Percentiles rank a stretch among this genome's conserved stretches.
phyloP scores from a whole-genome alignment of 2,888 invertebrate genomes.

The Eilema caniola region DNA sequence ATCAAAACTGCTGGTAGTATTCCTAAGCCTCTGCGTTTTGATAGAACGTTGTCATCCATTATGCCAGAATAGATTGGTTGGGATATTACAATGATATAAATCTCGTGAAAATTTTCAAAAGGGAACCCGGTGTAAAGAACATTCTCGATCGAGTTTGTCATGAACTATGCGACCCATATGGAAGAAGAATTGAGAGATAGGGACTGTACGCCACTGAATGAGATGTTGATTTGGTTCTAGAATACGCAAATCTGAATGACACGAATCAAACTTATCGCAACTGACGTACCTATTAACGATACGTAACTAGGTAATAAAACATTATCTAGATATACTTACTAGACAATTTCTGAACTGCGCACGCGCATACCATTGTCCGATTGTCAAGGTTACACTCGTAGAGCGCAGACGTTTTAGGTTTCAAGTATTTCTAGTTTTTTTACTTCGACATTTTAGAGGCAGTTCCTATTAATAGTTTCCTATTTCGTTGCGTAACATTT shows the following conservation, averaged over 20 bases:
- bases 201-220: too few relatives aligned
- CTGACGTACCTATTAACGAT: not conserved
- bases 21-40: not conserved
- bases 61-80: too few relatives aligned
- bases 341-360: not conserved
- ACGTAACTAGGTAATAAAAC: not conserved
- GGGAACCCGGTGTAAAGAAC: too few relatives aligned
- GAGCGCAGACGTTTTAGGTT: not conserved
- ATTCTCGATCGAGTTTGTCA: too few relatives aligned
- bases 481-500: not conserved
- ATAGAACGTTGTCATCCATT: too few relatives aligned
- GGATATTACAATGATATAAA: too few relatives aligned
- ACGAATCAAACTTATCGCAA: not conserved
- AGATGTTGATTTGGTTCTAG: too few relatives aligned
- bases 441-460: not conserved
- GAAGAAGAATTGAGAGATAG: too few relatives aligned
- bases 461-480: not conserved
- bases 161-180: too few relatives aligned
- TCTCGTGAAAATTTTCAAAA: too few relatives aligned
- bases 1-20: not conserved
- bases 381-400: not conserved
- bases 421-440: not conserved
- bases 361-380: not conserved
- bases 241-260: too few relatives aligned
- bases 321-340: not conserved